Conservation (phyloP, 1,140 invertebrate genomes). For the Drosophila mojavensis region DNA sequence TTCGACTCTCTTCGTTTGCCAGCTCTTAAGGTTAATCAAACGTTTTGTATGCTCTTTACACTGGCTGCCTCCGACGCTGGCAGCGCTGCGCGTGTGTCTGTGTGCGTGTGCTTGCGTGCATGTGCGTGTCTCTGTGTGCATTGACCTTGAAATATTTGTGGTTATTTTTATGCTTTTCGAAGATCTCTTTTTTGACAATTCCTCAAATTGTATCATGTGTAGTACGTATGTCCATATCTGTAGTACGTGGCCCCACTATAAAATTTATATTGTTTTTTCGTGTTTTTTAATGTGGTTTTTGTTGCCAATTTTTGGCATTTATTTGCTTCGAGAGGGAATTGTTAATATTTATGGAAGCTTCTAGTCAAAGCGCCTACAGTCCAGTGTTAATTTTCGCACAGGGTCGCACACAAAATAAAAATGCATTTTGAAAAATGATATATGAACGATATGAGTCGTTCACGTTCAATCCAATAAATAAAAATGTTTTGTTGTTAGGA, state of each 20-base stretch:
- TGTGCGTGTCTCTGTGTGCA: slow-evolving; percentile 32
- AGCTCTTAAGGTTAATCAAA: slow-evolving; percentile 77
- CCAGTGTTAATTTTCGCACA: slow-evolving; percentile 34
- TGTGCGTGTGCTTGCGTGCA: neutral
- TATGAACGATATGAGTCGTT: neutral
- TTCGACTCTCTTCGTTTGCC: slow-evolving; percentile 47
- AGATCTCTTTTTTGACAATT: slow-evolving; percentile 61
- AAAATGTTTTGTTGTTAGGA: neutral
- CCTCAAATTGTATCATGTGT: slow-evolving; percentile 72
- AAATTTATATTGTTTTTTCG: slow-evolving; percentile 75
- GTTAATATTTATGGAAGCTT: slow-evolving; percentile 35
- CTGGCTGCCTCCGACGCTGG: slow-evolving; percentile 15
- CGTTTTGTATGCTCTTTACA: slow-evolving; percentile 71
- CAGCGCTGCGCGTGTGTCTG: neutral
- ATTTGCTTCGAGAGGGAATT: slow-evolving; percentile 16
- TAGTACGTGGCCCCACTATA: slow-evolving; percentile 30
- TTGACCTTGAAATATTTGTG: slow-evolving; percentile 67
- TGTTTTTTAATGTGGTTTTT: slow-evolving; percentile 58
- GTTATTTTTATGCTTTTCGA: slow-evolving; percentile 45
- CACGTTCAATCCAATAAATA: neutral
- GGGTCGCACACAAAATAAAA: slow-evolving; percentile 11
- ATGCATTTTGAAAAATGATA: neutral
- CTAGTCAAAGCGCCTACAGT: slow-evolving; percentile 40
- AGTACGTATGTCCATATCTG: neutral
- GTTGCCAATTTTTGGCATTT: slow-evolving; percentile 64